These are phyloP conservation scores for Drosophila macrospina DNA, from an alignment of 2,888 invertebrate genomes.

Conservation along the genomic window DNA sequence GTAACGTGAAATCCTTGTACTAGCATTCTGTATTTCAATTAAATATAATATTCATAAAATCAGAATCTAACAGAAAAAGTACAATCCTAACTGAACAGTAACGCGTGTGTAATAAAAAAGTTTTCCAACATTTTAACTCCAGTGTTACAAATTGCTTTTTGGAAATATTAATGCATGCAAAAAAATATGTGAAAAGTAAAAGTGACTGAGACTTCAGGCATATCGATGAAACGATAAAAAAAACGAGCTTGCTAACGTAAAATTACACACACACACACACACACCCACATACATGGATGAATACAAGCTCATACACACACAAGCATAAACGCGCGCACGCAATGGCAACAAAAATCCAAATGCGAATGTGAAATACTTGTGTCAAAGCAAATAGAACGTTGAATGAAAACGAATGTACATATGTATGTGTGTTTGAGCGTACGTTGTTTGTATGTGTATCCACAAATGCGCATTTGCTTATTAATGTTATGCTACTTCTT, in stretches of 20 bases:
- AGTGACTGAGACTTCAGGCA: constrained; percentile 57
- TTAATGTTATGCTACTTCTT: constrained; percentile 29
- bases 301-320: constrained; percentile 28
- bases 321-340: constrained; percentile 32
- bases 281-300: constrained; percentile 5
- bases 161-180: constrained; percentile 25
- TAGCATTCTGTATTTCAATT: constrained; percentile 31
- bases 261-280: constrained; percentile 56
- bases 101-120: constrained; percentile 27
- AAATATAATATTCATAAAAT: too few relatives aligned
- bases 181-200: constrained; percentile 75
- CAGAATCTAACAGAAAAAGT: not conserved
- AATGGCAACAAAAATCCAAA: constrained; percentile 31
- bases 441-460: not conserved
- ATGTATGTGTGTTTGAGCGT: not conserved
- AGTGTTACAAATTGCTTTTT: constrained; percentile 24
- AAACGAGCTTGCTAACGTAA: constrained; percentile 62
- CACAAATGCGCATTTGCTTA: constrained; percentile 8
- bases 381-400: constrained; percentile 42
- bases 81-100: not conserved
- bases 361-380: constrained; percentile 28
- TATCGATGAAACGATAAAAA: constrained; percentile 69
- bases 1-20: constrained; percentile 27
- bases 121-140: constrained; percentile 21
- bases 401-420: constrained; percentile 53